Base-by-base conservation (phyloP, 1,140 invertebrate genomes). In the Vanessa atalanta region DNA sequence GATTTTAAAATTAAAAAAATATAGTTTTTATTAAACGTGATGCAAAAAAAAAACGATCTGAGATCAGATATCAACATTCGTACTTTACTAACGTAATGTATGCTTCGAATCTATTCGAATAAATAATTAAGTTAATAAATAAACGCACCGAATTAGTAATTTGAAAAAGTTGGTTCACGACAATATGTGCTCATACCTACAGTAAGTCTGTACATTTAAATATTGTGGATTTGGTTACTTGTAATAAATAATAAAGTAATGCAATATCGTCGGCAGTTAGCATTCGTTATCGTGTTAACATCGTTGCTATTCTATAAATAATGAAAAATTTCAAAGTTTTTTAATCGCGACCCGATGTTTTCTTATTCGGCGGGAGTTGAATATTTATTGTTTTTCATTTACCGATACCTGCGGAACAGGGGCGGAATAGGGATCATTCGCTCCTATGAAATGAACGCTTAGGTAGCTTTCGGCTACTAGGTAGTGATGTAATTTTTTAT, bases 301-400 rank as follows among this genome's bases (percentile, higher is more conserved):
- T 55, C 53, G 72, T 72, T 55, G 50, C 9, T 51, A 37, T 65
- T 70, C 83, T 31, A 84, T 83, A 85, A 85, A 84, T 82, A 83
- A 83, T 79, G 76, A 79, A 75, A 71, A 78, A 73, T 77, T 60
- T 64, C 51, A n/a, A 88, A 88, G 81, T 86, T 88, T 88, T 86
- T 88, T 86, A 86, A 88, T 86, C 76, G 73, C 53, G 66, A 15
- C 6, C 13, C 51, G 47, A 15, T 20, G 55, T 12, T 50, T 73
- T 50, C 55, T 61, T 23, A 55, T 20, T 13, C 13, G 37, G 37
- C 12, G 51, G 43, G 55, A 16, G 65, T 67, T 13, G 47, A 47
- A 26, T 79, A 87, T 88, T 88, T 88, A 88, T 88, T 80, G 86
- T 83, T 88, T 88, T 88, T 85, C 83, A 88, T 88, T 86, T 80